Percentiles rank a stretch among this genome's conserved stretches.
phyloP scores from a whole-genome alignment of 2,797 vertebrate genomes.

The Orientallactaga sibirica region DNA sequence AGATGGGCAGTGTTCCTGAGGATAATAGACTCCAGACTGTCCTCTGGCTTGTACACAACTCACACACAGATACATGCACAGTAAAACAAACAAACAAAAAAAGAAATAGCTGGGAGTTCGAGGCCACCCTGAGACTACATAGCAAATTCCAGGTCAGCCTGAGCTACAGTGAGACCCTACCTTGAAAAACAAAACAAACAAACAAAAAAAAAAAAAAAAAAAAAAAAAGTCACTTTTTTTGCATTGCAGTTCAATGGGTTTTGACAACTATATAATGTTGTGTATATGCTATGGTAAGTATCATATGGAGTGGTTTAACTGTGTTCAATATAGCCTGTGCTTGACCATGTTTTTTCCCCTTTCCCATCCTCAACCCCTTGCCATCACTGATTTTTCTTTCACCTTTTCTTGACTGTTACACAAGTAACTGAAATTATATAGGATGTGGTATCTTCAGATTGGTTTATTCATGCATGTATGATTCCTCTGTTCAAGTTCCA shows the following conservation, averaged over 20 bases:
- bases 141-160: no score
- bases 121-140: no score
- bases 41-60: no score
- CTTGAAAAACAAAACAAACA: no score
- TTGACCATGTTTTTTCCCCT: background rate
- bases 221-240: background rate
- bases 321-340: background rate
- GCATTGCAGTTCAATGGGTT: background rate
- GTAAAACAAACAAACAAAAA: no score
- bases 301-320: background rate
- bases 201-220: no score
- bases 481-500: background rate
- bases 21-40: no score
- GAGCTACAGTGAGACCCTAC: no score
- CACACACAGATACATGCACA: no score
- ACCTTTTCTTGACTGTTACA: background rate
- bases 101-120: no score
- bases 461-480: slow-evolving; percentile 8
- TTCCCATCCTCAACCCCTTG: background rate
- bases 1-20: no score
- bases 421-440: background rate
- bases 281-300: background rate
- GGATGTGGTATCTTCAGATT: background rate
- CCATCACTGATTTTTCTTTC: no score
- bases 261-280: background rate